Conservation (phyloP, 2,113 vertebrate genomes). For the Eleginops maclovinus region DNA sequence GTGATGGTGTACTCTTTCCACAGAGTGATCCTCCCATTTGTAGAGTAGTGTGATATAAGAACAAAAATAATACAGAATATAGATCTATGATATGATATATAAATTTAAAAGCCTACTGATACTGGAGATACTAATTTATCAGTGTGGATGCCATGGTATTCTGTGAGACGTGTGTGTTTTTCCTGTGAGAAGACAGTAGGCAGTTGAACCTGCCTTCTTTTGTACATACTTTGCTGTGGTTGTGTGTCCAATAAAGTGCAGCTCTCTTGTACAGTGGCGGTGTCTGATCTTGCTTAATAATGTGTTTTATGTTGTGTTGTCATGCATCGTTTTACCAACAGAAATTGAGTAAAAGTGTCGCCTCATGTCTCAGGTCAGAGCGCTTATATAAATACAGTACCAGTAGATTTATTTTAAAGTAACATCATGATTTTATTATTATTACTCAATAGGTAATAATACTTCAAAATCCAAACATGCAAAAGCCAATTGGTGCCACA, state of each 20-base stretch:
- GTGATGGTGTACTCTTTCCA: conserved; percentile 72
- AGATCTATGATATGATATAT: conserved; percentile 84
- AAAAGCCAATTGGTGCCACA: neutral
- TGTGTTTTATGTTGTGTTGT: neutral
- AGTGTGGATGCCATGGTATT: conserved; percentile 90
- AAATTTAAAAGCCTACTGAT: conserved; percentile 81
- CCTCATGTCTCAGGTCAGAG: neutral
- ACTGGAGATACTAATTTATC: conserved; percentile 82
- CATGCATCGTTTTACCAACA: neutral
- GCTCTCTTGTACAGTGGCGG: conserved; percentile 84
- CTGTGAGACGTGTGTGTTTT: conserved; percentile 87
- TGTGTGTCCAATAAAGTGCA: conserved; percentile 89
- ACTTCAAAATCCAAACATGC: neutral
- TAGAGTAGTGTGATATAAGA: conserved; percentile 88
- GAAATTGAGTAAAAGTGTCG: neutral
- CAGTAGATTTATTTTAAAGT: conserved; percentile 41
- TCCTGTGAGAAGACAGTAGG: conserved; percentile 82
- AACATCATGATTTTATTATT: neutral
- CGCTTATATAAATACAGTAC: neutral
- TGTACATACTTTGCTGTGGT: conserved; percentile 87
- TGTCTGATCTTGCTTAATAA: conserved; percentile 53
- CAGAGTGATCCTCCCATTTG: conserved; percentile 81
- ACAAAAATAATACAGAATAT: conserved; percentile 78
- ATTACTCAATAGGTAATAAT: neutral
- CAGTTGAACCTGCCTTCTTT: conserved; percentile 82